Evolutionary conservation across 2,113 vertebrate genomes (phyloP).

Genomic region (Melanerpes formicivorus): DNA sequence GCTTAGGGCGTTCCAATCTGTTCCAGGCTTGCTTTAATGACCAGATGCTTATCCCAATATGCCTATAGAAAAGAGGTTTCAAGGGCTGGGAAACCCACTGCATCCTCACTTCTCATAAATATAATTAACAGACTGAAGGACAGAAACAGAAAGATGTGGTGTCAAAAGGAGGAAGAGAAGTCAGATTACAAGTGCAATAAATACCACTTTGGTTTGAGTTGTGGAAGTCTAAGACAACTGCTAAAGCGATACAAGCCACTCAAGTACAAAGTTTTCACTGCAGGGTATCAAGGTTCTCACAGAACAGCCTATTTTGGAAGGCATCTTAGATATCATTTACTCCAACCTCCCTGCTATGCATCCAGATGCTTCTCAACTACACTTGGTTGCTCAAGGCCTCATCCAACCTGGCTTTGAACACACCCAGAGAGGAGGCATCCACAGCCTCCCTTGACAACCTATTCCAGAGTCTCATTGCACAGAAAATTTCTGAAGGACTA

Average conservation of each 20-base stretch:
- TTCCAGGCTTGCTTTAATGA: not conserved
- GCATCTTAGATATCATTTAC: too few relatives aligned
- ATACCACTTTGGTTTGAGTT: not conserved
- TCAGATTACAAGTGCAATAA: not conserved
- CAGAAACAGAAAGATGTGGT: not conserved
- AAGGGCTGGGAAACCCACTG: not conserved
- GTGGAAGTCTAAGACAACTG: not conserved
- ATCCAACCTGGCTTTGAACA: too few relatives aligned
- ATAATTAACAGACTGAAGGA: not conserved
- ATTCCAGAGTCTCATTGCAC: not conserved
- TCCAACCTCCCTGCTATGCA: too few relatives aligned
- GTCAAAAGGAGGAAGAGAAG: not conserved
- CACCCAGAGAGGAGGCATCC: too few relatives aligned
- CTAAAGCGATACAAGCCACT: not conserved
- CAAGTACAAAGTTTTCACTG: not conserved
- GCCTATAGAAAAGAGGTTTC: not conserved
- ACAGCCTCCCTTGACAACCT: too few relatives aligned
- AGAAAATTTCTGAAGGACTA: not conserved
- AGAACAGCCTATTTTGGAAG: too few relatives aligned
- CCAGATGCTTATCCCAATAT: not conserved
- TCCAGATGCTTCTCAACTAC: too few relatives aligned
- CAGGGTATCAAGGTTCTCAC: not conserved
- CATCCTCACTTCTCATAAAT: not conserved
- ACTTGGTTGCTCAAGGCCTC: too few relatives aligned
- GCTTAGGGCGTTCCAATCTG: not conserved